These are phyloP conservation scores for Harpagifer antarcticus DNA, from an alignment of 2,797 vertebrate species.

Conservation along the genomic window DNA sequence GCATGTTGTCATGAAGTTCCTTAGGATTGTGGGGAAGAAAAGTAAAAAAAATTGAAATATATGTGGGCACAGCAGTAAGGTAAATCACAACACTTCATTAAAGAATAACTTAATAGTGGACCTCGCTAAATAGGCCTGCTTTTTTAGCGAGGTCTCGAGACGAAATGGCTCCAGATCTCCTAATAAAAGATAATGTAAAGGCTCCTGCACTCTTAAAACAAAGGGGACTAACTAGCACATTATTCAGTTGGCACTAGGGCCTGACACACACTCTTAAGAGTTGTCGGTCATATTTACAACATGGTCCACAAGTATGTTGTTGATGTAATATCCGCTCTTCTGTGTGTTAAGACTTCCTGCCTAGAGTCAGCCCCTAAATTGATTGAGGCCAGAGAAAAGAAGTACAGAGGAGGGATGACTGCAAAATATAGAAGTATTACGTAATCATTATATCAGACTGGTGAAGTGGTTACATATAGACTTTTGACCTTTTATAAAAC, in stretches of 20 bases:
- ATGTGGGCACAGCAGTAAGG: constrained; percentile 7
- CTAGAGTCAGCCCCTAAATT: not conserved
- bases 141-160: constrained; percentile 38
- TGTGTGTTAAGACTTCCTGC: constrained; percentile 27
- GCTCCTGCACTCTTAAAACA: constrained; percentile 56
- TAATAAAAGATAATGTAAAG: constrained; percentile 76
- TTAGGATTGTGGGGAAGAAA: constrained; percentile 10
- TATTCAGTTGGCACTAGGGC: constrained; percentile 38
- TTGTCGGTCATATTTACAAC: constrained; percentile 72
- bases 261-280: constrained; percentile 43
- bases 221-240: constrained; percentile 60
- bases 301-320: constrained; percentile 15
- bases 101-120: not conserved
- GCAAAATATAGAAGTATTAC: not conserved
- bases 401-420: not conserved
- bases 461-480: not conserved
- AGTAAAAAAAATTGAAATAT: not conserved
- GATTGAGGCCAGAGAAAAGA: not conserved
- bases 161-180: constrained; percentile 53
- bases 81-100: not conserved
- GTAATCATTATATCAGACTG: not conserved
- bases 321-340: constrained; percentile 23
- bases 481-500: not conserved
- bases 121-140: constrained; percentile 13
- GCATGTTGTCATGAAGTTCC: constrained; percentile 20